phyloP scores from a whole-genome alignment of 2,797 vertebrate genomes.

The Pseudotriccus pelzelni region DNA sequence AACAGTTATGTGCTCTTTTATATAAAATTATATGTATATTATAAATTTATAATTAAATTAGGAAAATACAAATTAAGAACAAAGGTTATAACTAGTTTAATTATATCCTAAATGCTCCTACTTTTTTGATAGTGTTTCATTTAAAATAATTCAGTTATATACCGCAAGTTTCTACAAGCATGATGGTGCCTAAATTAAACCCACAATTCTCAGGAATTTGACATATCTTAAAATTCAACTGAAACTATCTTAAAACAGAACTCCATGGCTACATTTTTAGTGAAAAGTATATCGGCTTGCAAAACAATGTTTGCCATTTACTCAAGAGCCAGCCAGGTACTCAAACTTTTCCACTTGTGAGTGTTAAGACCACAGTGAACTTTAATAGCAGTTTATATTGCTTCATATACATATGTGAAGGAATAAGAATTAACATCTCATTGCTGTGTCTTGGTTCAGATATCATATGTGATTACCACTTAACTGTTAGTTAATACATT shows the following conservation, averaged over 20 bases:
- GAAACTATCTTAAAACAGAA: not conserved
- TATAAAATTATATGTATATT: not conserved
- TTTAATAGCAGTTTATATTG: not conserved
- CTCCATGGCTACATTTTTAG: not conserved
- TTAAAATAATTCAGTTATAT: not conserved
- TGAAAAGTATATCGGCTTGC: not conserved
- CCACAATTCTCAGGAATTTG: not conserved
- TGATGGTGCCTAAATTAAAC: not conserved
- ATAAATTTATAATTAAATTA: not conserved
- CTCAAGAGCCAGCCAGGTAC: not conserved
- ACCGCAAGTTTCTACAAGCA: not conserved
- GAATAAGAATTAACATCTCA: not conserved
- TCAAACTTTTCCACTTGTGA: not conserved
- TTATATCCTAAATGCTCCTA: not conserved
- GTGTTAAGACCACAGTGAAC: not conserved
- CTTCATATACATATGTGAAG: not conserved
- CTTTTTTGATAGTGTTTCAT: not conserved
- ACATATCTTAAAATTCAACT: not conserved
- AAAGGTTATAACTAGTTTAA: not conserved
- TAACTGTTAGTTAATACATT: not conserved
- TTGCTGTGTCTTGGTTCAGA: not conserved
- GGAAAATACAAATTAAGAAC: not conserved
- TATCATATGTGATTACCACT: not conserved
- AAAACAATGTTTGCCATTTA: not conserved
- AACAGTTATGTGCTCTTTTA: not conserved